These are phyloP conservation scores for Corythaixoides concolor DNA, from an alignment of 2,113 vertebrate genomes.

Conservation along the genomic window DNA sequence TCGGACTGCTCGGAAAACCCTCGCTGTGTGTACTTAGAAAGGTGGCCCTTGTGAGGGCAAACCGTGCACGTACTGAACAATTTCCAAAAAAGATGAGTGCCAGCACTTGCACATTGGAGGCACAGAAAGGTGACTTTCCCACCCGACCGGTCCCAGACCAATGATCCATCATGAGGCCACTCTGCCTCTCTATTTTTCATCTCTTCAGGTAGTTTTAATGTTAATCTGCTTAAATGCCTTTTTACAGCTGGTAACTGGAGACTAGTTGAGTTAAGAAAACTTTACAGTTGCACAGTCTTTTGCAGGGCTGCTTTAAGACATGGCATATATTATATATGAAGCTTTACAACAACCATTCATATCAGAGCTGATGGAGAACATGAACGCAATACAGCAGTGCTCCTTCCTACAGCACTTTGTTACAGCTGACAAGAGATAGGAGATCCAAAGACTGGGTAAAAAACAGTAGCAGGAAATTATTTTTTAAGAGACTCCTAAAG, in stretches of 20 bases:
- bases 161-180: neutral
- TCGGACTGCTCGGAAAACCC: neutral
- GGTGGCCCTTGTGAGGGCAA: neutral
- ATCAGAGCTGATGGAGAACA: constrained; percentile 38
- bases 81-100: neutral
- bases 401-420: constrained; percentile 24
- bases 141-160: neutral
- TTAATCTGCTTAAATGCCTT: constrained; percentile 43
- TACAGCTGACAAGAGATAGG: constrained; percentile 20
- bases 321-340: constrained; percentile 26
- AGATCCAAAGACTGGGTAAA: neutral
- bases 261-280: constrained; percentile 19
- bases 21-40: neutral
- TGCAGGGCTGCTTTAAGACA: constrained; percentile 20
- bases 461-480: neutral
- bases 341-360: neutral
- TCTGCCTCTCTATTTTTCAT: constrained; percentile 25
- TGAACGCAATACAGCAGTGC: neutral
- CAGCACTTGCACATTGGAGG: neutral
- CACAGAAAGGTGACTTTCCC: neutral
- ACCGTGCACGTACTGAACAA: neutral
- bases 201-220: constrained; percentile 15
- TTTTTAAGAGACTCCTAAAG: constrained; percentile 7
- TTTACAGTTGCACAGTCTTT: neutral
- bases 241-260: constrained; percentile 7